Conservation (phyloP, 2,888 invertebrate species). For the Agrotis clavis region DNA sequence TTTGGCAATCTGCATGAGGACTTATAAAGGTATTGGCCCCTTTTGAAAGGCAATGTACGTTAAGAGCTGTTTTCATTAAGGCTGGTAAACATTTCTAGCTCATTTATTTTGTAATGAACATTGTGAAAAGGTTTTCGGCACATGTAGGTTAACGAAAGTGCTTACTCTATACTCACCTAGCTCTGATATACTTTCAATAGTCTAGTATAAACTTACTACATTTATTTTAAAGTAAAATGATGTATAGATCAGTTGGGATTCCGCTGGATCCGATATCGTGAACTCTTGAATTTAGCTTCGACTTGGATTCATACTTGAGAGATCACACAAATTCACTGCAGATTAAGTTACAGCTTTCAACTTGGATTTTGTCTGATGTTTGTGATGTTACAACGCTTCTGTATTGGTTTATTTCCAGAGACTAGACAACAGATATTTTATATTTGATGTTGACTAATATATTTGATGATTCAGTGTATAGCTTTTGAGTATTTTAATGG, state of each 20-base stretch:
- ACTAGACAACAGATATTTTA: conserved; percentile 15
- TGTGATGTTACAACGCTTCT: conserved; percentile 36
- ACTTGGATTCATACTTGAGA: conserved; percentile 48
- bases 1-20: conserved; percentile 27
- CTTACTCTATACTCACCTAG: neutral
- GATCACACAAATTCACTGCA: conserved; percentile 46
- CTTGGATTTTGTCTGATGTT: conserved; percentile 33
- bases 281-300: conserved; percentile 29
- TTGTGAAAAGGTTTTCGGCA: conserved; percentile 7
- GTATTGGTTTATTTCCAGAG: conserved; percentile 17
- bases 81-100: conserved; percentile 11
- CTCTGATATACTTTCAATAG: neutral
- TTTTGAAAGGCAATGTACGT: conserved; percentile 21
- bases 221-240: conserved; percentile 24
- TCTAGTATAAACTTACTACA: conserved; percentile 9
- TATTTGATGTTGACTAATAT: conserved; percentile 5
- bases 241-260: conserved; percentile 28
- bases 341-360: conserved; percentile 42
- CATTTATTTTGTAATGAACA: conserved; percentile 31
- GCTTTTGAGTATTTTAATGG: neutral
- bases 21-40: conserved; percentile 14
- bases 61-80: conserved; percentile 18
- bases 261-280: conserved; percentile 12
- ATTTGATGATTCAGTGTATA: conserved; percentile 1
- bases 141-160: neutral